Percentiles rank a stretch among this genome's conserved stretches.
These are phyloP conservation scores for Corbicula japonica DNA, from an alignment of 2,888 invertebrate species.

Conservation along the genomic window DNA sequence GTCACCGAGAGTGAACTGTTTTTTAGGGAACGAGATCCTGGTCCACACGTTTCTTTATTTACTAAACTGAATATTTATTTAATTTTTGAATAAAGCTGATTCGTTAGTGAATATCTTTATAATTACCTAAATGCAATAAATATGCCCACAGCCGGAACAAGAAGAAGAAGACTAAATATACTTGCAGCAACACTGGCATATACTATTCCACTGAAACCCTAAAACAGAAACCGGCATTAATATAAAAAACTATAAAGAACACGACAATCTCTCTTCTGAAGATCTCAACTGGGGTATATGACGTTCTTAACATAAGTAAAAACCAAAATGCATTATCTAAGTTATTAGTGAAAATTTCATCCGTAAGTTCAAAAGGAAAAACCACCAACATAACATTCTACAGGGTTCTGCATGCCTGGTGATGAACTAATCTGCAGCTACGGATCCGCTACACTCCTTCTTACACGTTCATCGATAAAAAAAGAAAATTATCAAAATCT, in stretches of 20 bases:
- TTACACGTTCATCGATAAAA: too few species aligned
- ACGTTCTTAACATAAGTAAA: too few species aligned
- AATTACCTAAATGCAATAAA: slow-evolving; percentile 71
- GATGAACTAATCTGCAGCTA: too few species aligned
- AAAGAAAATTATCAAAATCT: too few species aligned
- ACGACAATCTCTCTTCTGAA: too few species aligned
- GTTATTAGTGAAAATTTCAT: too few species aligned
- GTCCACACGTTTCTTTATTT: not conserved
- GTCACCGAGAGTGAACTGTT: not conserved
- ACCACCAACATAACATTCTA: too few species aligned
- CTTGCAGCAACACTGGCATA: slow-evolving; percentile 68
- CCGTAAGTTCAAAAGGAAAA: too few species aligned
- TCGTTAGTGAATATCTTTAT: not conserved
- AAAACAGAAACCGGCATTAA: slow-evolving; percentile 14
- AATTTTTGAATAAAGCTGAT: not conserved
- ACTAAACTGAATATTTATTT: not conserved
- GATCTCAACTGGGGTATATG: too few species aligned
- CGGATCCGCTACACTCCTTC: too few species aligned
- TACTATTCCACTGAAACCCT: slow-evolving; percentile 68
- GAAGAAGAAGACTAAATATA: slow-evolving; percentile 65
- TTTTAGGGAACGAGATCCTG: not conserved
- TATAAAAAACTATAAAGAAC: not conserved
- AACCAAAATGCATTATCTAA: too few species aligned
- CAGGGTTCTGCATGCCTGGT: too few species aligned
- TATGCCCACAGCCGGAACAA: slow-evolving; percentile 71